Base-by-base conservation (phyloP, 2,888 invertebrate species). In the Gari tellinella region DNA sequence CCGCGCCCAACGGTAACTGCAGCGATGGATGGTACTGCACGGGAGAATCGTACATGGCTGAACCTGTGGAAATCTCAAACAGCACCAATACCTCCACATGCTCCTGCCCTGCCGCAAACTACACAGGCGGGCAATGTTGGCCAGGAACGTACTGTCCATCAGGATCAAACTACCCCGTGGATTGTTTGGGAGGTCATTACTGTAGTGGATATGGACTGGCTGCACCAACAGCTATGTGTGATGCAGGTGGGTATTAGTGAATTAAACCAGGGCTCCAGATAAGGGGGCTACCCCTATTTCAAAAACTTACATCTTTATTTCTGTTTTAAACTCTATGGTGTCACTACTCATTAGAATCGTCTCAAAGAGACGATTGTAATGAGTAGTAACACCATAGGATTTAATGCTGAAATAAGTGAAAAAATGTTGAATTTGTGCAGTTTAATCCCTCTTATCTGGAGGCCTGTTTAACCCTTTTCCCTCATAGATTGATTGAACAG, bases 81-180 rank as follows among this genome's bases (percentile, higher is more conserved):
- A 72, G 82, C 14, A 88, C 88, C 4, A 73, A 73, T 52, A 72
- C 85, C 7, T 72, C 86, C 1, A 81, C 80, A 51, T 90, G 90
- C 60, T 85, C 85, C 21, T 91, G 90, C 67, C 90, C 90, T 3
- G 72, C 83, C 8, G 77, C 81, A 45, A 89, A 89, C 79, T 87
- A 88, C 73, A 90, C 89, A 4, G 90, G 91, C 8, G 90, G 90
- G 8, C 73, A 86, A 53, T 90, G 90, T 77, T 88, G 89, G 89
- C 88, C 90, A 8, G 90, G 90, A 1, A 86, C 89, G 5, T 90
- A 86, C 80, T 90, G 90, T 68, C 89, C 89, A 1, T 57, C 61
- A 25, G 90, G 90, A 0, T 49, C 86, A n/a, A 61, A 66, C 52
- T 89, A 89, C 63, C 91, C 90, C 0, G 66, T 88, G 19, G 51